Evolutionary conservation across 2,797 vertebrate species (phyloP).

Genomic region (Picus viridis): DNA sequence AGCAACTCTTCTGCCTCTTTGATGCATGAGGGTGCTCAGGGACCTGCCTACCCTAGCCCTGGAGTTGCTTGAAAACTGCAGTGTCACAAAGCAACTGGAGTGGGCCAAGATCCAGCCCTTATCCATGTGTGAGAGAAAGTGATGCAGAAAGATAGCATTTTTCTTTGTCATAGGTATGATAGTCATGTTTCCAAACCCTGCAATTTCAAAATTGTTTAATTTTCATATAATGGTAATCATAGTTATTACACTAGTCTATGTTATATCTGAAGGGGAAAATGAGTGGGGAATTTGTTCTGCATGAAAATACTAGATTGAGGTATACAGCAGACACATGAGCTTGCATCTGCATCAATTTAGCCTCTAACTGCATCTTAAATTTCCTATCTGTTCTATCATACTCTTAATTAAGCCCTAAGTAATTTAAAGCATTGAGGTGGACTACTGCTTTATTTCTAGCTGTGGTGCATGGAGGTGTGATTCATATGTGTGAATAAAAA

Average conservation of each 20-base stretch:
- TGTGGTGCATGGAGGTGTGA: slow-evolving; percentile 42
- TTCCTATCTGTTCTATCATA: slow-evolving; percentile 40
- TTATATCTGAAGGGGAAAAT: slow-evolving; percentile 5
- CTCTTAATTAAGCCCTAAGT: slow-evolving; percentile 53
- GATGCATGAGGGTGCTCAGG: accelerated
- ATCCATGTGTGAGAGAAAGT: neutral
- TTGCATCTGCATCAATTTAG: slow-evolving; percentile 39
- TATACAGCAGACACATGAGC: neutral
- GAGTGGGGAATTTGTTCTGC: slow-evolving; percentile 27
- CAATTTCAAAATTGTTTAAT: slow-evolving; percentile 63
- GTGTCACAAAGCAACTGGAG: neutral
- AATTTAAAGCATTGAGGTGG: slow-evolving; percentile 50
- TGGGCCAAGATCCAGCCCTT: neutral
- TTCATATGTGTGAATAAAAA: slow-evolving; percentile 49
- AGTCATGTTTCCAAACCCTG: slow-evolving; percentile 43
- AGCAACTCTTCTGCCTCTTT: neutral
- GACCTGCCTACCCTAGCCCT: neutral
- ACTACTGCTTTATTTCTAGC: slow-evolving; percentile 59
- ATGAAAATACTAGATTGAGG: slow-evolving; percentile 8
- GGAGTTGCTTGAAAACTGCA: neutral
- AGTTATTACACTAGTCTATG: slow-evolving; percentile 35
- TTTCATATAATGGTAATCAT: slow-evolving; percentile 38
- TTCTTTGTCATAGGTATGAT: neutral
- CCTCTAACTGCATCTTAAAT: slow-evolving; percentile 39
- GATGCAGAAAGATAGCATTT: neutral